Conservation (phyloP, 2,888 invertebrate genomes). For the Pecten maximus region DNA sequence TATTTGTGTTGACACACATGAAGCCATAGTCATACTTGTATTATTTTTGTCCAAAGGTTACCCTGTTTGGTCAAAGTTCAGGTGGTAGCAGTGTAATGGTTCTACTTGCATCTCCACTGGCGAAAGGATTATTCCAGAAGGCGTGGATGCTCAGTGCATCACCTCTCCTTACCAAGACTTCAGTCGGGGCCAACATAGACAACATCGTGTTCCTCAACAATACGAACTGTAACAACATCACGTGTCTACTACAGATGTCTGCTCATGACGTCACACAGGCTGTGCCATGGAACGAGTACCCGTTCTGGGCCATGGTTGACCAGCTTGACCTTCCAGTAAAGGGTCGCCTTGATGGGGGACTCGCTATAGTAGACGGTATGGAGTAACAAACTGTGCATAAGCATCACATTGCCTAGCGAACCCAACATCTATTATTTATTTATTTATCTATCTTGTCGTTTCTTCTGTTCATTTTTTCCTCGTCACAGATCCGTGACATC, state of each 20-base stretch:
- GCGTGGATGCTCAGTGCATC: constrained; percentile 82
- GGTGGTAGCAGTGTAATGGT: constrained; percentile 93
- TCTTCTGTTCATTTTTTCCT: no score
- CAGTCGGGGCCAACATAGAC: constrained; percentile 66
- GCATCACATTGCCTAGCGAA: no score
- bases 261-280: constrained; percentile 42
- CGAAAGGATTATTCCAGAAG: constrained; percentile 87
- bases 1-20: no score
- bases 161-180: constrained; percentile 69
- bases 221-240: constrained; percentile 51
- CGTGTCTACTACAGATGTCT: constrained; percentile 52
- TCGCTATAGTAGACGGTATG: constrained; percentile 58
- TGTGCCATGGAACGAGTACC: constrained; percentile 59
- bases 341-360: constrained; percentile 54
- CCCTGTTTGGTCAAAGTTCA: constrained; percentile 91
- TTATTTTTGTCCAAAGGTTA: constrained; percentile 86
- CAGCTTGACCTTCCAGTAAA: constrained; percentile 48
- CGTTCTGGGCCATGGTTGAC: constrained; percentile 59
- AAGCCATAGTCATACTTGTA: no score
- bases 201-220: constrained; percentile 68
- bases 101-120: constrained; percentile 85
- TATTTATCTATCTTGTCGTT: no score
- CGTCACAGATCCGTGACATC: no score
- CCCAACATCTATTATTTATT: no score
- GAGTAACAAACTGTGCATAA: no score